Conservation (phyloP, 2,113 vertebrate species). For the Clarias gariepinus region DNA sequence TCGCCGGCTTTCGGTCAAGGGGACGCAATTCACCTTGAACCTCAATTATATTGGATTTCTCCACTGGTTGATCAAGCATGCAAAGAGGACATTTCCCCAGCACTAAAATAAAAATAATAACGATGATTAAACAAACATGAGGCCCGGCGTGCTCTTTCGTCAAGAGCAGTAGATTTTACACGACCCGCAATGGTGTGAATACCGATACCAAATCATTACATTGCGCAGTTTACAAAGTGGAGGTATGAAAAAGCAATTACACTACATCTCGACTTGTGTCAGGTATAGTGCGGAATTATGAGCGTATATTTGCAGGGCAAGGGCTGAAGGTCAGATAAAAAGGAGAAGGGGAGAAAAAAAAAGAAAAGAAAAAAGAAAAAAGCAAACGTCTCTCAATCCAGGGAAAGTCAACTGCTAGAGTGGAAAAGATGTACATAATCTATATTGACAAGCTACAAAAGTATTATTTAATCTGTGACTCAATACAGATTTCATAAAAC, state of each 20-base stretch:
- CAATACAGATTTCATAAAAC: constrained; percentile 8
- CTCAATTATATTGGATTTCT: constrained; percentile 89
- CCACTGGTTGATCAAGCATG: constrained; percentile 97
- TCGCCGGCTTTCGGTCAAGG: constrained; percentile 70
- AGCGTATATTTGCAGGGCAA: constrained; percentile 67
- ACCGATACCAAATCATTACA: constrained; percentile 75
- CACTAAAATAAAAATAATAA: constrained; percentile 82
- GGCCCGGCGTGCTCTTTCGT: constrained; percentile 64
- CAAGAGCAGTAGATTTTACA: constrained; percentile 70
- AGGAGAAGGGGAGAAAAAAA: constrained; percentile 39
- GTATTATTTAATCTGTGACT: constrained; percentile 15
- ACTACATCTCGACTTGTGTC: constrained; percentile 70
- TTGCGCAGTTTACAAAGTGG: constrained; percentile 69
- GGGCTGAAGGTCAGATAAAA: constrained; percentile 73
- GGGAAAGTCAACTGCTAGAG: constrained; percentile 52
- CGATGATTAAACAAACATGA: constrained; percentile 80
- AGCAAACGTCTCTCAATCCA: constrained; percentile 48
- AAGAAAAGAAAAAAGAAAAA: constrained; percentile 45
- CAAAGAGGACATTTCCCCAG: constrained; percentile 80
- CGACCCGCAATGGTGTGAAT: constrained; percentile 62
- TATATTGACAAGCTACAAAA: constrained; percentile 25
- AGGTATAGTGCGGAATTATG: constrained; percentile 65
- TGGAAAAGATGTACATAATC: not conserved
- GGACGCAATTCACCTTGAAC: constrained; percentile 87
- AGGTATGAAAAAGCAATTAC: constrained; percentile 68